Percentiles rank a stretch among this genome's conserved stretches.
phyloP scores from a whole-genome alignment of 2,888 invertebrate genomes.

The Cheilosia soror region DNA sequence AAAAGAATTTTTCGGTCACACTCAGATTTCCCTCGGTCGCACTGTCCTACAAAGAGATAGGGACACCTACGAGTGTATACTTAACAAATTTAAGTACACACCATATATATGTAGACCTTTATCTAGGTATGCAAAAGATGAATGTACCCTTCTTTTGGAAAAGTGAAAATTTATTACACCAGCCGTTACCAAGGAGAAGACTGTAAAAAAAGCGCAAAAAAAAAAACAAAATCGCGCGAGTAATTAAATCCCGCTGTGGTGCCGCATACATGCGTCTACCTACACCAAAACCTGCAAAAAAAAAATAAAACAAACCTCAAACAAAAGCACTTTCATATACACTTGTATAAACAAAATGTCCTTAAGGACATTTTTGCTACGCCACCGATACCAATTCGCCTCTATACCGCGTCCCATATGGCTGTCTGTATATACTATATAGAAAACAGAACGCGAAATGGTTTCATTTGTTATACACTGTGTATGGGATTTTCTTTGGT shows the following conservation, averaged over 20 bases:
- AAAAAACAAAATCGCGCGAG: constrained; percentile 30
- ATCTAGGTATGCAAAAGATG: constrained; percentile 2
- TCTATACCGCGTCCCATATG: not conserved
- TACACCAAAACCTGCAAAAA: constrained; percentile 16
- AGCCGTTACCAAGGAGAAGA: not conserved
- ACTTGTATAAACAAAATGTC: constrained; percentile 21
- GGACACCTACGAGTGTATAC: not conserved
- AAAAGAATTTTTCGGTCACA: not conserved
- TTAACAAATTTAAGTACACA: not conserved
- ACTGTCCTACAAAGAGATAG: not conserved
- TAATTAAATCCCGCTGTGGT: constrained; percentile 47
- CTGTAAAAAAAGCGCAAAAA: not conserved
- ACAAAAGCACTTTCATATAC: not conserved
- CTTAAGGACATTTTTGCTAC: constrained; percentile 36
- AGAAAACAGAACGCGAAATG: constrained; percentile 48
- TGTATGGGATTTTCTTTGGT: constrained; percentile 53
- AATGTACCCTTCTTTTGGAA: not conserved
- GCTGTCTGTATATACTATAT: not conserved
- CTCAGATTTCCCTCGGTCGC: not conserved
- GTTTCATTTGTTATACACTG: constrained; percentile 60
- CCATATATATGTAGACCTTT: not conserved
- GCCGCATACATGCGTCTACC: constrained; percentile 27
- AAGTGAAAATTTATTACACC: constrained; percentile 8
- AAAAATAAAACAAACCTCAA: not conserved
- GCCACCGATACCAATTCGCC: constrained; percentile 3